Conservation (phyloP, 2,888 invertebrate species). For the Platerodrilus igneus region DNA sequence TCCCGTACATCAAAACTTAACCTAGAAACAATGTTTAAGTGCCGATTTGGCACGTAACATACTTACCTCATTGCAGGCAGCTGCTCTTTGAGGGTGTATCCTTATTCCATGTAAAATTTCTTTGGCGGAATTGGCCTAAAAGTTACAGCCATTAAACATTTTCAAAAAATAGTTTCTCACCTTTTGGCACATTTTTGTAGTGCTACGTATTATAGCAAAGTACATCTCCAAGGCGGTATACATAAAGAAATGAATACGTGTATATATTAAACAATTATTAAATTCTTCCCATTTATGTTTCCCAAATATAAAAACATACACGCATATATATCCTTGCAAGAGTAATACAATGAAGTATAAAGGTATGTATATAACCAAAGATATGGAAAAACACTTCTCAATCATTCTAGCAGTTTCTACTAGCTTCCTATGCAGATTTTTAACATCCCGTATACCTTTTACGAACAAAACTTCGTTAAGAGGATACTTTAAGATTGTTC, state of each 20-base stretch:
- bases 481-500: constrained; percentile 16
- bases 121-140: constrained; percentile 29
- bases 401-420: constrained; percentile 8
- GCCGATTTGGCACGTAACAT: neutral
- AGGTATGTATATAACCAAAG: constrained; percentile 14
- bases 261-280: constrained; percentile 5
- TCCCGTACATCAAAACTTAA: neutral
- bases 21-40: neutral
- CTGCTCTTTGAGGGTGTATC: constrained; percentile 26
- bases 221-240: constrained; percentile 5
- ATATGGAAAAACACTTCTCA: constrained; percentile 18
- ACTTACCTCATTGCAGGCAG: constrained; percentile 28
- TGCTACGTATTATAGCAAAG: constrained; percentile 8
- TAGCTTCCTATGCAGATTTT: constrained; percentile 19
- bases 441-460: constrained; percentile 11
- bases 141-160: constrained; percentile 12
- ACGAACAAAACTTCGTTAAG: constrained; percentile 13
- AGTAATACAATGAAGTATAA: constrained; percentile 15
- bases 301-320: constrained; percentile 9
- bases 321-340: constrained; percentile 8
- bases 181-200: constrained; percentile 9
- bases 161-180: neutral
- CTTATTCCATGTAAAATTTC: constrained; percentile 24
- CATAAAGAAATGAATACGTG: constrained; percentile 6
- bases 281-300: neutral